Conservation (phyloP, 2,888 invertebrate species). For the Steromphala cineraria region DNA sequence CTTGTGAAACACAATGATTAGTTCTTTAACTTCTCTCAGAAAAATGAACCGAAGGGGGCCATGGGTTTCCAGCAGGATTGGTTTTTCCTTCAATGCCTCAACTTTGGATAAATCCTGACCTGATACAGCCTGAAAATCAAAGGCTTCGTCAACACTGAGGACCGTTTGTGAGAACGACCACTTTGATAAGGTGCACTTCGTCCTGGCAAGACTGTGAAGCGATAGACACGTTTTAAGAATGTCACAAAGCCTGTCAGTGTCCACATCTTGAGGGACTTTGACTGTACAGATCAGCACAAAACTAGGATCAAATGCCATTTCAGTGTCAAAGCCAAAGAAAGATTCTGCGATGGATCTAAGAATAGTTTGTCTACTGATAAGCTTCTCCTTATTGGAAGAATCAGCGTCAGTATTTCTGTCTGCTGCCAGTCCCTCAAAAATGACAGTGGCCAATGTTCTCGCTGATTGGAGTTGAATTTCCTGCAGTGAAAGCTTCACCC, state of each 20-base stretch:
- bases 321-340: not conserved
- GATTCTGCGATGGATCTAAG: not conserved
- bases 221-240: not conserved
- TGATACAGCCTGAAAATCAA: not conserved
- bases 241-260: not conserved
- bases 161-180: not conserved
- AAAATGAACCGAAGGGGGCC: not conserved
- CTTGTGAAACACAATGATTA: not conserved
- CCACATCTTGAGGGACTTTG: not conserved
- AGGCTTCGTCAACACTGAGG: not conserved
- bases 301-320: not conserved
- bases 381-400: not conserved
- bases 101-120: not conserved
- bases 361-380: not conserved
- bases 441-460: not conserved
- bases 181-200: not conserved
- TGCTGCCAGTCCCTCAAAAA: not conserved
- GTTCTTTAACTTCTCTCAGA: not conserved
- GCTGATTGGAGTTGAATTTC: conserved; percentile 3
- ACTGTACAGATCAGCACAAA: not conserved
- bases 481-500: not conserved
- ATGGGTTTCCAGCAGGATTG: not conserved
- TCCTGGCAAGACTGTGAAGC: not conserved
- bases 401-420: not conserved
- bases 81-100: not conserved